These are phyloP conservation scores for Argyrosomus japonicus DNA, from an alignment of 2,113 vertebrate species.

Conservation along the genomic window DNA sequence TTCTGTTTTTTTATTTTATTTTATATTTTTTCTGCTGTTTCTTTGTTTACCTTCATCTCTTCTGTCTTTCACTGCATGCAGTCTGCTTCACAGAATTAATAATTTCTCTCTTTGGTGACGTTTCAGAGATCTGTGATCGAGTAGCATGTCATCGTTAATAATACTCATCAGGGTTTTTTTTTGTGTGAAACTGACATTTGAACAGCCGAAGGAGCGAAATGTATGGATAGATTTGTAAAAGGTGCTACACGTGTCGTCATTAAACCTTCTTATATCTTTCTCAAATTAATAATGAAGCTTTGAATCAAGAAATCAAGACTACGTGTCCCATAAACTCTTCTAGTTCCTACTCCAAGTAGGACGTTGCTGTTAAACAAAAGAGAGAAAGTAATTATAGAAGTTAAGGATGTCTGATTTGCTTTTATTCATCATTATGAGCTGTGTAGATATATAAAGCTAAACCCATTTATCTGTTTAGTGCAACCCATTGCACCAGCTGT, in stretches of 20 bases:
- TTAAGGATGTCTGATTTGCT: not conserved
- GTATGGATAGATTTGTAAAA: not conserved
- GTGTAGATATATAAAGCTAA: not conserved
- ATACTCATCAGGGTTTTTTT: not conserved
- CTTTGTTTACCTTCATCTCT: not conserved
- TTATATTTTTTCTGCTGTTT: not conserved
- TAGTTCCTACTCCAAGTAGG: not conserved
- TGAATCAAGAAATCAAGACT: not conserved
- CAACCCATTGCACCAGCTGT: not conserved
- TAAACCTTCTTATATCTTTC: not conserved
- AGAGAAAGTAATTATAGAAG: not conserved
- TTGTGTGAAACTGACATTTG: conserved; percentile 4
- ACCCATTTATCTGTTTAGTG: not conserved
- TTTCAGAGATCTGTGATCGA: conserved; percentile 37
- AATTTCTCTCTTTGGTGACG: conserved; percentile 1
- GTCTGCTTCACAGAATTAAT: conserved; percentile 3
- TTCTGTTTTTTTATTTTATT: conserved; percentile 13
- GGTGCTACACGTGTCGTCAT: conserved; percentile 10
- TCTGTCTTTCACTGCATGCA: conserved; percentile 54
- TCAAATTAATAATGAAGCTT: not conserved
- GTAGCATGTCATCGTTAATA: conserved; percentile 32
- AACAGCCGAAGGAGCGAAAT: not conserved
- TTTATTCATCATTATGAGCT: not conserved
- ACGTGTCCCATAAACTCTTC: not conserved
- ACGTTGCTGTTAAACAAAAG: not conserved